Conservation (phyloP, 1,140 invertebrate species). For the Holotrichia oblita region DNA sequence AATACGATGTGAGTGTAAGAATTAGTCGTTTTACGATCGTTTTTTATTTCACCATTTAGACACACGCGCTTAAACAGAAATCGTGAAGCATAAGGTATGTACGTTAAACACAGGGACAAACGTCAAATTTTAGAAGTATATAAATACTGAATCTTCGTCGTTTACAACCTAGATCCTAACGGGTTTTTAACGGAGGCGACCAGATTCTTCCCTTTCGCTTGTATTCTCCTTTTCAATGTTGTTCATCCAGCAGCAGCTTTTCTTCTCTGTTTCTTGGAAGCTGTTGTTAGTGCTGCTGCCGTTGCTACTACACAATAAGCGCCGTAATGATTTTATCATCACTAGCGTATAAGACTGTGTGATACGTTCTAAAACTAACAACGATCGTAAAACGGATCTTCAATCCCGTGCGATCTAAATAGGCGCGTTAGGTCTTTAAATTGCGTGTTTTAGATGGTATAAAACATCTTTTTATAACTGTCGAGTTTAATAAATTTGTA, state of each 20-base stretch:
- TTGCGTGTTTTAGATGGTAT: background rate
- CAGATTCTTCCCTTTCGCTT: background rate
- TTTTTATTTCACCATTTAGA: constrained; percentile 19
- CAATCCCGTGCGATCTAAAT: background rate
- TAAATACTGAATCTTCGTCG: background rate
- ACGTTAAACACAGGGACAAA: background rate
- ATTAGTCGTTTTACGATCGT: background rate
- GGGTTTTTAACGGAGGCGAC: constrained; percentile 15
- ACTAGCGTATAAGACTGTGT: background rate
- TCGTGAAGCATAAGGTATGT: background rate
- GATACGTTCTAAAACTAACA: constrained; percentile 7
- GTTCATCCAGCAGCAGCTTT: background rate
- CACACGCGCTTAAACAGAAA: background rate
- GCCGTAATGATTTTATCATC: constrained; percentile 13
- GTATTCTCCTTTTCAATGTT: background rate
- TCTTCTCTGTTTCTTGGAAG: background rate
- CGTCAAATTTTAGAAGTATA: constrained; percentile 17
- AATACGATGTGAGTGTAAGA: background rate
- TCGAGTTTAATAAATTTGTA: background rate
- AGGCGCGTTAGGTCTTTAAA: background rate
- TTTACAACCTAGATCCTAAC: constrained; percentile 3
- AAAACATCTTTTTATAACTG: background rate
- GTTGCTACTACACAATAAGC: background rate
- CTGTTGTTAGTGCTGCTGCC: no score
- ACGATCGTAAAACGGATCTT: background rate